Base-by-base conservation (phyloP, 2,113 vertebrate species). In the Clarias macrocephalus region DNA sequence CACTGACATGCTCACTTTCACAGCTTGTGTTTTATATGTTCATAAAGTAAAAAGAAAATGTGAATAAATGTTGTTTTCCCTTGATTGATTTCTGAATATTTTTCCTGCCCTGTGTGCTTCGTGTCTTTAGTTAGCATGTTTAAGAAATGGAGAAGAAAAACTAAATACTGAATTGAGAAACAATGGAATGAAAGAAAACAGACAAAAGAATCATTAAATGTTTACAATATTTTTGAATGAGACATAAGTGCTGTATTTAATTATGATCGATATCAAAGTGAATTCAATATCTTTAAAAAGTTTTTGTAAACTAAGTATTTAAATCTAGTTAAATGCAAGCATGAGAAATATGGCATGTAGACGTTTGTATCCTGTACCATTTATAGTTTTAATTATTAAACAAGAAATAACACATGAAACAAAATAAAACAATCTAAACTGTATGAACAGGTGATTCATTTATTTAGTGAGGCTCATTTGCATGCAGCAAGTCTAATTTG, bases 21-120 rank as follows among this genome's bases (percentile, higher is more conserved):
- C 13, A 57, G 13, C 76, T 19, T 21, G 30, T 66, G 57, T 89
- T 90, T 90, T 81, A 66, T 88, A 86, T 81, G 85, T 88, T 23
- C 66, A 18, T 81, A 37, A 76, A 76, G 75, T 56, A 7, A 30
- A 52, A 68, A 85, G 56, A 83, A 23, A 33, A 16, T 56, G 60
- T n/a, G 11, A 86, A 88, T 37, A 80, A 68, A 66, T 19, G 72
- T 73, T 62, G 16, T 33, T 30, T 87, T 84, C 15, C 75, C 21
- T 82, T 60, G 9, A 59, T 9, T 48, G 19, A 28, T 42, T 82
- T 70, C 1, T 88, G 87, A n/a, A 21, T 84, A 28, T 28, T 15
- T n/a, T 25, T 56, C 21, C 11, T 54, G 28, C 12, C 54, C 3
- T 18, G 25, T 54, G 25, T 28, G 5, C 5, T 5, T 30, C 33